Conservation (phyloP, 2,113 vertebrate genomes). For the Cathartes aura region DNA sequence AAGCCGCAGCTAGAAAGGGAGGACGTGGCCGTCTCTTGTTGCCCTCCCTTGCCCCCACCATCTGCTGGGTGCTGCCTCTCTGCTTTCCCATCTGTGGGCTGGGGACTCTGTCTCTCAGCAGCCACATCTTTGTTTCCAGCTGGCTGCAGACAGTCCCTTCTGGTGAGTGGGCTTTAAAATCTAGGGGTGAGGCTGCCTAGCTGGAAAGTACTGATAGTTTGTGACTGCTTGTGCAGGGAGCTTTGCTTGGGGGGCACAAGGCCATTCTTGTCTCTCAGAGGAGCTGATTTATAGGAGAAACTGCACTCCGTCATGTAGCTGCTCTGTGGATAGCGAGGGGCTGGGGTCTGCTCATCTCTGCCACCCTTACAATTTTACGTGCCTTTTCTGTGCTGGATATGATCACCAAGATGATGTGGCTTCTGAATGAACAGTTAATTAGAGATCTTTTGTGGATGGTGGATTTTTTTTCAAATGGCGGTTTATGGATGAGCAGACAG, state of each 20-base stretch:
- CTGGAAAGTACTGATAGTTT: neutral
- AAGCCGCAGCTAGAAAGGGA: neutral
- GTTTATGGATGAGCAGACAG: neutral
- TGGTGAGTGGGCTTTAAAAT: neutral
- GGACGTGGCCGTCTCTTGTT: neutral
- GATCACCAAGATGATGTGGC: neutral
- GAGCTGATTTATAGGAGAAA: neutral
- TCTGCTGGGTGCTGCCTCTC: conserved; percentile 4
- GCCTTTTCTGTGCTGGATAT: neutral
- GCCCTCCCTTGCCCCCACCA: conserved; percentile 19
- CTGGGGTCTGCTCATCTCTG: neutral
- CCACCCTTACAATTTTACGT: neutral
- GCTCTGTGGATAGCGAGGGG: neutral
- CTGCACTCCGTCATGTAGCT: neutral
- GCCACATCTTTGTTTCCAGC: conserved; percentile 14
- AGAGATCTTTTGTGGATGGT: neutral
- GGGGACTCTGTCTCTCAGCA: neutral
- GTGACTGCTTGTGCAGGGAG: neutral
- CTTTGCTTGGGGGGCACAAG: neutral
- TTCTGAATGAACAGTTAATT: neutral
- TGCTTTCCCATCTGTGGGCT: conserved; percentile 33
- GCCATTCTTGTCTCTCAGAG: neutral
- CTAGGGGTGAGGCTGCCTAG: neutral
- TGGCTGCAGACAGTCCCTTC: neutral
- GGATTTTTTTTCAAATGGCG: neutral